Evolutionary conservation across 2,888 invertebrate genomes (phyloP).

Genomic region (Amphipyra tragopoginis): DNA sequence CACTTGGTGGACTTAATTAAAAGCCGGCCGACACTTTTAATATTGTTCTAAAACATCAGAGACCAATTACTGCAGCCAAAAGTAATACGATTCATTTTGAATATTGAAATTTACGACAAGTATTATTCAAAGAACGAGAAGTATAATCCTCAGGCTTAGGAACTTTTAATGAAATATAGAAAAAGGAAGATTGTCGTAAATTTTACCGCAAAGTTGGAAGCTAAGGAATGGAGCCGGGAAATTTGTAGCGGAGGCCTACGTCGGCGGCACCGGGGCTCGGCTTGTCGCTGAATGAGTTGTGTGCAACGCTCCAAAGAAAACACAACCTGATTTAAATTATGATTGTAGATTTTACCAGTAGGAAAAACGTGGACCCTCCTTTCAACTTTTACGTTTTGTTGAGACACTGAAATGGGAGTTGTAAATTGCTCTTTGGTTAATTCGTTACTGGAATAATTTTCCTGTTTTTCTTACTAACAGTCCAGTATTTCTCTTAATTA

Average conservation of each 20-base stretch:
- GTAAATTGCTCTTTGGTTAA: constrained; percentile 8
- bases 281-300: constrained; percentile 48
- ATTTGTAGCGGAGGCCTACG: constrained; percentile 48
- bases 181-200: constrained; percentile 68
- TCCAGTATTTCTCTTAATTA: constrained; percentile 13
- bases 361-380: constrained; percentile 14
- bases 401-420: constrained; percentile 2
- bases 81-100: constrained; percentile 54
- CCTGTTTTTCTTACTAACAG: constrained; percentile 14
- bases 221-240: constrained; percentile 52
- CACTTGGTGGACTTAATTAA: constrained; percentile 52
- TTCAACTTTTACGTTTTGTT: constrained; percentile 3
- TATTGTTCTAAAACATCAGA: constrained; percentile 53
- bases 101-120: constrained; percentile 65
- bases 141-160: constrained; percentile 67
- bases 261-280: constrained; percentile 21
- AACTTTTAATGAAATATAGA: constrained; percentile 77
- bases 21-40: constrained; percentile 49
- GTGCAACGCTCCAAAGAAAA: constrained; percentile 36
- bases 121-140: constrained; percentile 64
- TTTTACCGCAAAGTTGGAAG: constrained; percentile 64
- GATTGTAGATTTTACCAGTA: constrained; percentile 22
- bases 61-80: constrained; percentile 54
- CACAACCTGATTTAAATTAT: constrained; percentile 37
- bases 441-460: constrained; percentile 33